Conservation (phyloP, 2,113 vertebrate species). For the Labrus mixtus region DNA sequence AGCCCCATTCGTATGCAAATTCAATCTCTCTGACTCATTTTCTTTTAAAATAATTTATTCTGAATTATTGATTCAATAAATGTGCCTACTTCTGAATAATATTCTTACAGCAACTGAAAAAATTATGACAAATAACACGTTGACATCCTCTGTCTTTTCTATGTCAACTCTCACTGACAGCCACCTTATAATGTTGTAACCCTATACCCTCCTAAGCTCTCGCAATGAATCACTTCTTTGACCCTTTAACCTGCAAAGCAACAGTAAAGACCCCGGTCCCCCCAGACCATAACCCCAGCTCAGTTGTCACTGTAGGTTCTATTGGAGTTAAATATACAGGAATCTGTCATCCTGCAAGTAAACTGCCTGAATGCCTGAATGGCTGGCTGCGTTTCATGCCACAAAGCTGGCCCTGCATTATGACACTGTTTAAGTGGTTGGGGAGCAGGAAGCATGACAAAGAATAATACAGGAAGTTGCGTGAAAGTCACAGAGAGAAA, state of each 20-base stretch:
- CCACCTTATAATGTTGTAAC: slow-evolving; percentile 42
- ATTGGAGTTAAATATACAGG: slow-evolving; percentile 75
- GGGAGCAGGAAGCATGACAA: slow-evolving; percentile 19
- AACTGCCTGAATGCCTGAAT: slow-evolving; percentile 35
- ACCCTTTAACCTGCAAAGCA: slow-evolving; percentile 58
- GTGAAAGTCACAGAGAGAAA: slow-evolving; percentile 17
- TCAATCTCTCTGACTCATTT: neutral
- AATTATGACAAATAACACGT: neutral
- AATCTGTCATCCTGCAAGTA: slow-evolving; percentile 62
- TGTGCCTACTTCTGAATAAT: too few relatives aligned
- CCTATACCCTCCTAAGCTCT: slow-evolving; percentile 22
- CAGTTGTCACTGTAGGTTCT: slow-evolving; percentile 43
- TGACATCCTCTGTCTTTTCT: neutral
- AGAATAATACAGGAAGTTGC: slow-evolving; percentile 21
- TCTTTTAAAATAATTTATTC: too few relatives aligned
- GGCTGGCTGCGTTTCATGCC: slow-evolving; percentile 50
- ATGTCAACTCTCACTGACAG: slow-evolving; percentile 2
- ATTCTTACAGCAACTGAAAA: too few relatives aligned
- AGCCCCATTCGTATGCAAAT: slow-evolving; percentile 1
- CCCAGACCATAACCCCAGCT: slow-evolving; percentile 28
- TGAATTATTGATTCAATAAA: too few relatives aligned
- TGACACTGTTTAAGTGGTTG: slow-evolving; percentile 46
- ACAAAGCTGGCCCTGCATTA: slow-evolving; percentile 59
- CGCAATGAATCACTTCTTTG: slow-evolving; percentile 1
- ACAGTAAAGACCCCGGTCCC: slow-evolving; percentile 42